Percentiles rank a stretch among this genome's conserved stretches.
Evolutionary conservation across 2,113 vertebrate genomes (phyloP).

Genomic region (Tachysurus fulvidraco): DNA sequence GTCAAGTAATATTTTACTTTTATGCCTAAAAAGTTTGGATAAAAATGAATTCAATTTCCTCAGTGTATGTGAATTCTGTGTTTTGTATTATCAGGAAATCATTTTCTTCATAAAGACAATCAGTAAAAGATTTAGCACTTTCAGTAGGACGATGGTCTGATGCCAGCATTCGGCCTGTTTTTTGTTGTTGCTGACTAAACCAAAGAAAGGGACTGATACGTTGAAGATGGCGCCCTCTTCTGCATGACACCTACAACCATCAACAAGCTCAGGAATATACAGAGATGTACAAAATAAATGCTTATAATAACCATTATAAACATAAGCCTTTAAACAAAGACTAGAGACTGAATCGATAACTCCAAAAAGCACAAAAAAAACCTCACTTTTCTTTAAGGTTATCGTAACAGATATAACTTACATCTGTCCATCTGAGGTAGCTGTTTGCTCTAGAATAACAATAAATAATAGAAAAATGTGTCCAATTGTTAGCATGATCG

Average conservation of each 20-base stretch:
- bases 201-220: neutral
- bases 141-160: neutral
- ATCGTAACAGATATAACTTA: too few species aligned
- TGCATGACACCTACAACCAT: neutral
- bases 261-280: neutral
- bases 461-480: too few species aligned
- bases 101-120: neutral
- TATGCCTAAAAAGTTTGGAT: neutral
- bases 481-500: too few species aligned
- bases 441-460: too few species aligned
- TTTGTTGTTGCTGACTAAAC: neutral
- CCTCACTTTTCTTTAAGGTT: neutral
- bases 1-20: too few species aligned
- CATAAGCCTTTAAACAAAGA: neutral
- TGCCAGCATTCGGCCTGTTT: neutral
- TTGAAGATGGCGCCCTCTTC: constrained; percentile 24
- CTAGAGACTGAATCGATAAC: too few species aligned
- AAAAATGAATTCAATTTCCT: neutral
- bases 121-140: neutral
- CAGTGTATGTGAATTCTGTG: neutral
- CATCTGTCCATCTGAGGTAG: neutral
- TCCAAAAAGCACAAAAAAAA: neutral
- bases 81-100: neutral
- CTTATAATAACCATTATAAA: neutral
- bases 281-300: neutral